Conservation (phyloP, 2,113 vertebrate species). For the Megaptera novaeangliae region DNA sequence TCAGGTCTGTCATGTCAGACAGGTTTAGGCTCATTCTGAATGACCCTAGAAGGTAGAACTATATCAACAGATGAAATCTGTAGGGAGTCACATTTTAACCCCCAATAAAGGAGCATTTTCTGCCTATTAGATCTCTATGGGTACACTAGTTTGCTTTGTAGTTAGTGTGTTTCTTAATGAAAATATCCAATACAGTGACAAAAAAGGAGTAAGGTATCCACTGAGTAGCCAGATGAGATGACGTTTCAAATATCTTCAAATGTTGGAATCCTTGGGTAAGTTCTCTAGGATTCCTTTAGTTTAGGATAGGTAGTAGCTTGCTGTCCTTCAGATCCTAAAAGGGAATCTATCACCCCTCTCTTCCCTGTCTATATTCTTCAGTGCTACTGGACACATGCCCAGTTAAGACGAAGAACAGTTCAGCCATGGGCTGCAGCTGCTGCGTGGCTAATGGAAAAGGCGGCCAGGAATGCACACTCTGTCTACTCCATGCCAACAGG, state of each 20-base stretch:
- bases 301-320: not conserved
- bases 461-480: slow-evolving; percentile 21
- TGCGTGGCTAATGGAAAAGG: slow-evolving; percentile 54
- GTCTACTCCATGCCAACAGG: not conserved
- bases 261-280: not conserved
- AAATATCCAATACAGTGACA: not conserved
- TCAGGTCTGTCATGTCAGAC: not conserved
- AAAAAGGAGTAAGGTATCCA: not conserved
- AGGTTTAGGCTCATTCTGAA: not conserved
- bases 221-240: not conserved
- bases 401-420: slow-evolving; percentile 13
- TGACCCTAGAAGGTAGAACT: not conserved
- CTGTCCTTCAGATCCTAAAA: not conserved
- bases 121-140: not conserved
- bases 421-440: slow-evolving; percentile 51
- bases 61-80: not conserved
- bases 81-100: not conserved
- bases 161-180: not conserved
- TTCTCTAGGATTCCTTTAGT: not conserved
- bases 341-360: too few relatives aligned
- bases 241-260: not conserved
- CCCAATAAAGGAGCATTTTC: not conserved
- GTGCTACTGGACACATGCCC: not conserved
- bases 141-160: not conserved
- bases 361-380: not conserved